These are phyloP conservation scores for Alloscopus bannaensis DNA, from an alignment of 2,888 invertebrate genomes.

Conservation along the genomic window DNA sequence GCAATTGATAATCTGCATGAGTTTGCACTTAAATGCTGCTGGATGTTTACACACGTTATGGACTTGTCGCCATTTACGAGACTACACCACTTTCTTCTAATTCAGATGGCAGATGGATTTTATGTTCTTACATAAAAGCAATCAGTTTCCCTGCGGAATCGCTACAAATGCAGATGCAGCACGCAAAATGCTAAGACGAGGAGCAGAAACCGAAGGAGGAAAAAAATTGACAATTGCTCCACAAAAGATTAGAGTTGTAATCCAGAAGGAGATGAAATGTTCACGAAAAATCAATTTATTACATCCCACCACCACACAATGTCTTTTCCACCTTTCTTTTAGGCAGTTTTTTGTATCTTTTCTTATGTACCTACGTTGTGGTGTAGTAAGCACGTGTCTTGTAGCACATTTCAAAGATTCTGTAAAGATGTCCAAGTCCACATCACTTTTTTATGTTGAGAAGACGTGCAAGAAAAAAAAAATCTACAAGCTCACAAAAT, in stretches of 20 bases:
- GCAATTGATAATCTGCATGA: constrained; percentile 39
- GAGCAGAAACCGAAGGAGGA: too few species aligned
- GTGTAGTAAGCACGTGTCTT: constrained; percentile 40
- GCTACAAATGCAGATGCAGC: constrained; percentile 49
- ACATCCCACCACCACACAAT: background rate
- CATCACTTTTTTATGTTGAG: constrained; percentile 9
- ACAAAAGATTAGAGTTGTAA: background rate
- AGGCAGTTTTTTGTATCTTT: background rate
- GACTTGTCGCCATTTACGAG: background rate
- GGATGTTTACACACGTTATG: background rate
- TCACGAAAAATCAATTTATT: constrained; percentile 53
- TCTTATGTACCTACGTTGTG: background rate
- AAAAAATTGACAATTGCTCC: constrained; percentile 14
- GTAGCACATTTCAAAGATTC: background rate
- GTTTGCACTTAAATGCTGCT: constrained; percentile 33
- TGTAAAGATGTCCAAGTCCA: constrained; percentile 3
- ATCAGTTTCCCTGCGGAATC: constrained; percentile 33
- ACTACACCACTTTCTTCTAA: background rate
- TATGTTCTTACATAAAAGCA: constrained; percentile 8
- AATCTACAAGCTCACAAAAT: constrained; percentile 2
- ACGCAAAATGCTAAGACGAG: constrained; percentile 27
- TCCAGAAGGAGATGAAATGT: constrained; percentile 14
- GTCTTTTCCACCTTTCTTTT: constrained; percentile 11
- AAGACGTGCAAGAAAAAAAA: constrained; percentile 19
- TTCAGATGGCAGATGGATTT: constrained; percentile 14